Evolutionary conservation across 2,888 invertebrate genomes (phyloP).

Genomic region (Acronicta alni): DNA sequence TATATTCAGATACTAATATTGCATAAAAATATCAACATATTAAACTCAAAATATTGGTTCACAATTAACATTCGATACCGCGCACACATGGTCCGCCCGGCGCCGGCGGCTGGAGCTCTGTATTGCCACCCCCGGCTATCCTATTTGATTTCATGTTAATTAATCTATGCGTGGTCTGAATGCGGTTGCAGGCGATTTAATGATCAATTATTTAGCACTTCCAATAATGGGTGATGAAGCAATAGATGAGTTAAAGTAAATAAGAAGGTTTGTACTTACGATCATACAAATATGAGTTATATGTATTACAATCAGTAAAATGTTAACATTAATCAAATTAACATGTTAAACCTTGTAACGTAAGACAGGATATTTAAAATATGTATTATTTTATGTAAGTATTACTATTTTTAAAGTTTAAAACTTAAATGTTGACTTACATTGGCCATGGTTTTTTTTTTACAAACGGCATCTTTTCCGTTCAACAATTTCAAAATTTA

Average conservation of each 20-base stretch:
- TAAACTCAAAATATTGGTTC: constrained; percentile 28
- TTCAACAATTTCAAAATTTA: too few relatives aligned
- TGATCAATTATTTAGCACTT: constrained; percentile 29
- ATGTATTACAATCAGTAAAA: too few relatives aligned
- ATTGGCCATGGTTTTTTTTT: too few relatives aligned
- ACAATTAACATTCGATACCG: constrained; percentile 41
- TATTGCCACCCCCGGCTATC: constrained; percentile 18
- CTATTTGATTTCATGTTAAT: constrained; percentile 51
- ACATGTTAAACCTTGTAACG: too few relatives aligned
- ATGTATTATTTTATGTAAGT: too few relatives aligned
- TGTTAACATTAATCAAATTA: too few relatives aligned
- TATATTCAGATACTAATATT: constrained; percentile 2
- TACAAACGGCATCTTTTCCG: too few relatives aligned
- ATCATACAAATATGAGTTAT: too few relatives aligned
- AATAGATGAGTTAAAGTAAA: neutral
- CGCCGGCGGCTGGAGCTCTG: neutral
- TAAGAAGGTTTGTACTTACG: too few relatives aligned
- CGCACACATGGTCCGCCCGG: constrained; percentile 9
- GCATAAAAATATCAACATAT: constrained; percentile 19
- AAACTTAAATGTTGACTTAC: too few relatives aligned
- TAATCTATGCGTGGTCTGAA: constrained; percentile 28
- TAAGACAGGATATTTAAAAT: too few relatives aligned
- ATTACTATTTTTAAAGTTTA: too few relatives aligned
- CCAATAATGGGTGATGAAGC: neutral
- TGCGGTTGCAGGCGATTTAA: constrained; percentile 25